Evolutionary conservation across 2,113 vertebrate species (phyloP).

Genomic region (Upupa epops): DNA sequence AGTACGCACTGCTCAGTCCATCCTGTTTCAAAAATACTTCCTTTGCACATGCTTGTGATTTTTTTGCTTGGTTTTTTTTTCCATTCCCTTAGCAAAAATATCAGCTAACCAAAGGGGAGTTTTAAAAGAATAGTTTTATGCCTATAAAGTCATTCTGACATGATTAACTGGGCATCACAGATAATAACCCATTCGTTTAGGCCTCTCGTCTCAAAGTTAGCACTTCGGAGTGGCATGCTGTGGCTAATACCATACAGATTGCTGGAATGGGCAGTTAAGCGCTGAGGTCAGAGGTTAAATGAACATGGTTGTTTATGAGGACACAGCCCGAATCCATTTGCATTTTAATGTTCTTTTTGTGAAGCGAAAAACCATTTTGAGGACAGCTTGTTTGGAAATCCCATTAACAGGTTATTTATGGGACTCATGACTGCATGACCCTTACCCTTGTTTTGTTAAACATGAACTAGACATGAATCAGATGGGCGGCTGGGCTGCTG

Average conservation of each 20-base stretch:
- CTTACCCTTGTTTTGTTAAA: conserved; percentile 99
- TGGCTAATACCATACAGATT: conserved; percentile 90
- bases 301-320: conserved; percentile 99
- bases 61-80: neutral
- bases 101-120: neutral
- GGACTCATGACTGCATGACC: conserved; percentile 93
- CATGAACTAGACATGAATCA: conserved; percentile 97
- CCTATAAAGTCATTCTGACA: conserved; percentile 66
- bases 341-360: conserved; percentile 97
- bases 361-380: conserved; percentile 84
- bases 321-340: conserved; percentile 98
- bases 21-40: neutral
- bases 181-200: conserved; percentile 73
- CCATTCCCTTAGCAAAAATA: neutral
- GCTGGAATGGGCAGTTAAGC: conserved; percentile 99
- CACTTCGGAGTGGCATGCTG: conserved; percentile 52
- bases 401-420: conserved; percentile 99
- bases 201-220: conserved; percentile 66
- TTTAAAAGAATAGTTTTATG: conserved; percentile 19
- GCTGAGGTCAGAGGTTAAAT: conserved; percentile 95
- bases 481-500: conserved; percentile 85
- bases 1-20: rapidly evolving
- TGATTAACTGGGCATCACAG: conserved; percentile 87
- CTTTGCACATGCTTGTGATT: neutral
- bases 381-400: conserved; percentile 98